Conservation (phyloP, 2,888 invertebrate species). For the Pristionchus japonicus region DNA sequence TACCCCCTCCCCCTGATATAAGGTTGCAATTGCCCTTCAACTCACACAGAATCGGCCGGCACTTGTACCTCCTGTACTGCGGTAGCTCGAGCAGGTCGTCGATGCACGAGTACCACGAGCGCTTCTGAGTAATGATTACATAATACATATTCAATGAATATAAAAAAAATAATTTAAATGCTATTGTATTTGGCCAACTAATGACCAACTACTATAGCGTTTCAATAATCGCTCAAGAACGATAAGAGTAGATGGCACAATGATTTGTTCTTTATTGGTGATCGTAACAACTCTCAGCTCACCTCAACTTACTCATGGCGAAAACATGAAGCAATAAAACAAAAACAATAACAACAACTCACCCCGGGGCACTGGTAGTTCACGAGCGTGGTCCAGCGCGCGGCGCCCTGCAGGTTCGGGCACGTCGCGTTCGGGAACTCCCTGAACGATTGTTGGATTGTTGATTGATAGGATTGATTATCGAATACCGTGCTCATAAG, state of each 20-base stretch:
- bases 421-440: slow-evolving; percentile 28
- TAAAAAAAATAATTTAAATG: neutral
- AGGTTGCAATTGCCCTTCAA: neutral
- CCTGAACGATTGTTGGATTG: neutral
- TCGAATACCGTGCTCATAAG: neutral
- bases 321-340: neutral
- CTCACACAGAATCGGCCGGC: slow-evolving; percentile 21
- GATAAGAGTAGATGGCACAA: too few relatives aligned
- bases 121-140: neutral
- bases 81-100: slow-evolving; percentile 40
- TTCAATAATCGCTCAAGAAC: neutral
- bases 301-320: too few relatives aligned
- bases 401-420: neutral
- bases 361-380: slow-evolving; percentile 33
- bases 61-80: slow-evolving; percentile 1
- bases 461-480: neutral
- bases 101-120: slow-evolving; percentile 40
- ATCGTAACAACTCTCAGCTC: too few relatives aligned
- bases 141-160: neutral
- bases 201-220: neutral
- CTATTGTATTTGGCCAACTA: too few relatives aligned
- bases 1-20: too few relatives aligned
- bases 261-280: too few relatives aligned
- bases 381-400: neutral
- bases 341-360: neutral